Evolutionary conservation across 2,888 invertebrate genomes (phyloP), one percentile per base, ranked within the genome.

Genomic region (Ennomos erosarius): DNA sequence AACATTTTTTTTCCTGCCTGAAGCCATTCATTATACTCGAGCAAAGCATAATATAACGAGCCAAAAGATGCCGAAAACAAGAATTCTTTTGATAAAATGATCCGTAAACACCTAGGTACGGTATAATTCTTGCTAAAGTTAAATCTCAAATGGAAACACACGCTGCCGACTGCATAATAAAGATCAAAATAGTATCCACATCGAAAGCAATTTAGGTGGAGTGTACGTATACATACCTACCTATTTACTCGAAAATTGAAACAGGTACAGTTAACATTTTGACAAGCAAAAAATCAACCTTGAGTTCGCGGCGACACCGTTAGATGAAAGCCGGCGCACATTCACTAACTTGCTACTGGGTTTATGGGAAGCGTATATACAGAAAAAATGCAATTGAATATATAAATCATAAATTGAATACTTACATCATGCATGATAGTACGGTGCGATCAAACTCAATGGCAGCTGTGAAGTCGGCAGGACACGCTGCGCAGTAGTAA

Each of bases 201-300:
- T 54, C 38, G 11, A 42, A 58, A 62, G 68, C 65, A 63, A 74
- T 73, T 75, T 73, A 69, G 70, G 70, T 77, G 78, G 75, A 70
- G 69, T 73, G 76, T 70, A 66, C n/a, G n/a, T n/a, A n/a, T n/a
- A n/a, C n/a, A n/a, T n/a, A n/a, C n/a, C n/a, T n/a, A n/a, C n/a
- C 73, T 76, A 69, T 73, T 75, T 70, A 66, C 73, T 76, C 72
- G 67, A 73, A 72, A 79, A 79, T 82, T 81, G 78, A 75, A 68
- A 71, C 70, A 72, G 69, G 79, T 87, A 89, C 90, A 84, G 90
- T 89, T 89, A 90, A 73, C 69, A 70, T 81, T 86, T 87, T 82
- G 87, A 87, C 85, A 82, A 82, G 87, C 87, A 89, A 89, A 89
- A 90, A 87, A 72, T 75, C 74, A 79, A 75, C 75, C 73, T 79